These are phyloP conservation scores for Takifugu rubripes DNA, from an alignment of 2,797 vertebrate species.

Conservation along the genomic window DNA sequence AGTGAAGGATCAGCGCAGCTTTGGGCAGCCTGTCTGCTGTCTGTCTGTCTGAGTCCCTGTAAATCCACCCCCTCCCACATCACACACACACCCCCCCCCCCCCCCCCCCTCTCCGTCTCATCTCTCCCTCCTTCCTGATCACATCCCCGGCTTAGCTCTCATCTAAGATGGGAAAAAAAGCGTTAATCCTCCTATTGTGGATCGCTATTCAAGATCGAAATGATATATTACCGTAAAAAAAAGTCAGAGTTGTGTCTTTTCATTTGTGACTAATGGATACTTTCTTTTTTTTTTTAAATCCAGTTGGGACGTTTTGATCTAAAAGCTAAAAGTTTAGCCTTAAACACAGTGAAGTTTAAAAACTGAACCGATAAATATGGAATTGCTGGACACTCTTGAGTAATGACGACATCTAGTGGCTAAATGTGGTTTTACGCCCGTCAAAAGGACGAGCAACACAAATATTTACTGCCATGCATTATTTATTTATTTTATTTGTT, in stretches of 20 bases:
- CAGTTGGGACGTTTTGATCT: too few relatives aligned
- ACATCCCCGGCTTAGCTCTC: neutral
- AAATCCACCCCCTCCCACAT: slow-evolving; percentile 40
- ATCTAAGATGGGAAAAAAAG: neutral
- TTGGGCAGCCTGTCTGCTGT: slow-evolving; percentile 69
- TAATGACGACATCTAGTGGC: neutral
- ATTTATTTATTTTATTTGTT: too few relatives aligned
- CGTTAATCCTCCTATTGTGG: neutral
- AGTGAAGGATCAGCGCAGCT: slow-evolving; percentile 66
- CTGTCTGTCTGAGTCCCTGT: slow-evolving; percentile 62
- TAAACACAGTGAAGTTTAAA: too few relatives aligned
- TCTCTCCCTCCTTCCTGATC: neutral
- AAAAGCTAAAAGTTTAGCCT: too few relatives aligned
- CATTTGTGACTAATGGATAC: too few relatives aligned
- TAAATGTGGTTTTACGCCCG: neutral
- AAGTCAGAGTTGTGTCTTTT: too few relatives aligned
- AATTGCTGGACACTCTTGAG: neutral
- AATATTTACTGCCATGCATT: too few relatives aligned
- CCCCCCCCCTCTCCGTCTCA: neutral
- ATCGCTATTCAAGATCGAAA: too few relatives aligned
- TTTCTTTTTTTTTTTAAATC: too few relatives aligned
- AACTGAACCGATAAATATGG: too few relatives aligned
- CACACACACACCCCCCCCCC: neutral
- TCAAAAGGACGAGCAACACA: neutral
- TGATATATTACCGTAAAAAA: too few relatives aligned